These are phyloP conservation scores for Ictalurus punctatus DNA, from an alignment of 2,113 vertebrate genomes.

Conservation along the genomic window DNA sequence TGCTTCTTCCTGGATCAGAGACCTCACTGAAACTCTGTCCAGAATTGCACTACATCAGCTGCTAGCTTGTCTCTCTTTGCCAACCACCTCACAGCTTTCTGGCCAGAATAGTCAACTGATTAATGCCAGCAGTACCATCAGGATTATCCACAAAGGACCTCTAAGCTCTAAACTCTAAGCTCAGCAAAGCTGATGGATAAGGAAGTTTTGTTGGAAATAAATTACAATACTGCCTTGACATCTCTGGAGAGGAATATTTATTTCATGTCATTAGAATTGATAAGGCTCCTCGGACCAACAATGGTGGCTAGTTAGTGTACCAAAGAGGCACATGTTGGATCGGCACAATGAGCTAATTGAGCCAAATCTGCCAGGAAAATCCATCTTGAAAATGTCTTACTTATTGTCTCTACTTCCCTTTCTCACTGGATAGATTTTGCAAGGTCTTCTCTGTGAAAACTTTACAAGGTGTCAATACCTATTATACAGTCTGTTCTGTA, in stretches of 20 bases:
- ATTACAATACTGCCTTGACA: slow-evolving; percentile 21
- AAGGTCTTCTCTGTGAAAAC: slow-evolving; percentile 5
- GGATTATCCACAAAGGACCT: slow-evolving; percentile 7
- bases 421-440: not conserved
- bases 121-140: slow-evolving; percentile 9
- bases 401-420: slow-evolving; percentile 18
- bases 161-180: not conserved
- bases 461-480: slow-evolving; percentile 39
- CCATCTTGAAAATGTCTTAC: slow-evolving; percentile 32
- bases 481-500: slow-evolving; percentile 48
- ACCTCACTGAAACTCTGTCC: slow-evolving; percentile 27
- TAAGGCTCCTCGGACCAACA: slow-evolving; percentile 15
- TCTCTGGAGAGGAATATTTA: slow-evolving; percentile 31
- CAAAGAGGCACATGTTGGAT: slow-evolving; percentile 2
- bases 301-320: slow-evolving; percentile 1
- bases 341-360: not conserved
- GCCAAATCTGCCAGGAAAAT: slow-evolving; percentile 4
- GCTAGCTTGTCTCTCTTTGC: slow-evolving; percentile 21
- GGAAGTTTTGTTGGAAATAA: slow-evolving; percentile 26
- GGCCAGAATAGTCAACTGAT: slow-evolving; percentile 13
- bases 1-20: slow-evolving; percentile 38
- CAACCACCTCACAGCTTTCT: not conserved
- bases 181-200: slow-evolving; percentile 22
- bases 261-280: slow-evolving; percentile 24
- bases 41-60: slow-evolving; percentile 36